Evolutionary conservation across 1,140 invertebrate species (phyloP).

Genomic region (Zaprionus taronus): DNA sequence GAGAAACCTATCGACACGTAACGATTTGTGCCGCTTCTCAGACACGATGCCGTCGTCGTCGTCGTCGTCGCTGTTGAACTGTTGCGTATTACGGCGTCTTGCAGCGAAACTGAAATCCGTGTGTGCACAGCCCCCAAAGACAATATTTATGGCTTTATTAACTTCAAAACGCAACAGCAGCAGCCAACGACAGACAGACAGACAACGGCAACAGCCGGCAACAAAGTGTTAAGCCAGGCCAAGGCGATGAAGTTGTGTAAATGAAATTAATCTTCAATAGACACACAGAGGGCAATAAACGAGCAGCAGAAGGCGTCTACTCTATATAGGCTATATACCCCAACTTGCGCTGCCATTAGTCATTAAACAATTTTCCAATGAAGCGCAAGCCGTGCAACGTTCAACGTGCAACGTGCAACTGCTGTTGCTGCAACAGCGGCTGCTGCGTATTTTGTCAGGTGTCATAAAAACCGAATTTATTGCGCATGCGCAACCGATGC

Average conservation of each 20-base stretch:
- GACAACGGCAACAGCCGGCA: constrained; percentile 48
- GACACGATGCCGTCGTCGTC: constrained; percentile 30
- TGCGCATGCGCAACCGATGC: constrained; percentile 77
- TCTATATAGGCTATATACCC: constrained; percentile 13
- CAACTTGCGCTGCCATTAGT: constrained; percentile 66
- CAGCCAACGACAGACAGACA: not conserved
- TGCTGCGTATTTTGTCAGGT: constrained; percentile 84
- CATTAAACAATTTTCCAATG: constrained; percentile 80
- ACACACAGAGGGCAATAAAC: constrained; percentile 82
- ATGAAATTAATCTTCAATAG: constrained; percentile 84
- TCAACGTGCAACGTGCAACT: constrained; percentile 37
- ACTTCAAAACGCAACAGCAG: constrained; percentile 73
- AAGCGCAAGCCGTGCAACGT: constrained; percentile 55
- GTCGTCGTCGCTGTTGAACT: constrained; percentile 25
- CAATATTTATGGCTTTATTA: constrained; percentile 83
- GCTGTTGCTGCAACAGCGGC: constrained; percentile 22
- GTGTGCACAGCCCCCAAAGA: constrained; percentile 64
- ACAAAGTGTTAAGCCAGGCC: constrained; percentile 75
- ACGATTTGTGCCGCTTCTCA: constrained; percentile 68
- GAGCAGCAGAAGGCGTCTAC: constrained; percentile 48
- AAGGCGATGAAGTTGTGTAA: constrained; percentile 81
- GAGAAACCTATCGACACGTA: constrained; percentile 65
- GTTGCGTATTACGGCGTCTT: constrained; percentile 71
- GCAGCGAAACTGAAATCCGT: constrained; percentile 56
- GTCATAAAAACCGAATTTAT: constrained; percentile 84